Percentiles rank a stretch among this genome's conserved stretches.
phyloP scores from a whole-genome alignment of 1,140 invertebrate genomes.

The Magallana gigas region DNA sequence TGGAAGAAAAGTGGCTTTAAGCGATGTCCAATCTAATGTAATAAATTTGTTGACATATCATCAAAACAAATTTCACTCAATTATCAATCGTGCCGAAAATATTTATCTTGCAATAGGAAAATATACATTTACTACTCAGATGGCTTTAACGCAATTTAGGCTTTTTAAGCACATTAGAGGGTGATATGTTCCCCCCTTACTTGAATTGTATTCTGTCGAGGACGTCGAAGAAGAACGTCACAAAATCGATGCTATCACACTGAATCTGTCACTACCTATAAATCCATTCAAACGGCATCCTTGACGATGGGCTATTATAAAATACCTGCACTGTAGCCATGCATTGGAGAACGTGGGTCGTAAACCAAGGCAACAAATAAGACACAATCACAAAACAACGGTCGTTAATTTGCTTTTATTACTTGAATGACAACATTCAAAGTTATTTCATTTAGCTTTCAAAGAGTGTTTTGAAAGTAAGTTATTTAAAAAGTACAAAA shows the following conservation, averaged over 20 bases:
- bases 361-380: conserved; percentile 6
- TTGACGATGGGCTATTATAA: conserved; percentile 19
- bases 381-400: not conserved
- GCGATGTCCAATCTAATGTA: not conserved
- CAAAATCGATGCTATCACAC: conserved; percentile 13
- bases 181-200: not conserved
- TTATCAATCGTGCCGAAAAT: not conserved
- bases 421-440: too few relatives aligned
- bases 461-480: too few relatives aligned
- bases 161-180: not conserved
- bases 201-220: not conserved
- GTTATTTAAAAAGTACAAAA: too few relatives aligned
- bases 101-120: not conserved
- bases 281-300: conserved; percentile 28
- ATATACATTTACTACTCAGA: too few relatives aligned
- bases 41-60: conserved; percentile 4
- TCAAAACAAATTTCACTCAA: not conserved
- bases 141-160: too few relatives aligned
- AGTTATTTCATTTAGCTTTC: too few relatives aligned
- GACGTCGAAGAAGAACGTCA: not conserved
- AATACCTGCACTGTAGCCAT: conserved; percentile 25
- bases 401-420: not conserved
- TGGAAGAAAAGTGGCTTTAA: not conserved
- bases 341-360: conserved; percentile 5
- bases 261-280: conserved; percentile 3